Evolutionary conservation across 1,140 invertebrate species (phyloP), one percentile per base, ranked within the genome.

Genomic region (Elysia chlorotica): DNA sequence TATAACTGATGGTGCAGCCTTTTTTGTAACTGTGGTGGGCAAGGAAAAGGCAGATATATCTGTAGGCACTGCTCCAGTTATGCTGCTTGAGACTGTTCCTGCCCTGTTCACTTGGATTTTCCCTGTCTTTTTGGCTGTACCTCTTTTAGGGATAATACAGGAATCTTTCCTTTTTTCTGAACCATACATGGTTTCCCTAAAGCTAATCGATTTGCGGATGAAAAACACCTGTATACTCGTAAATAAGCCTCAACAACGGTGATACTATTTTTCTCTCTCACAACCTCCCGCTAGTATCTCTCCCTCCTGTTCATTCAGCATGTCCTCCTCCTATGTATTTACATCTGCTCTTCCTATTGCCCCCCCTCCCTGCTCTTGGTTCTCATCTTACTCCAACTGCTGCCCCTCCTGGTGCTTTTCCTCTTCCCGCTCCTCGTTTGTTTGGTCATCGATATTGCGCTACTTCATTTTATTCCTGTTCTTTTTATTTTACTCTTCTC

Each of bases 181-280:
- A 14, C 41, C 10, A n/a, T 48, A 48, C n/a, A 48, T 48, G 41
- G n/a, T n/a, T 48, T 48, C n/a, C 10, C n/a, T 48, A 48, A 48
- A 10, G 10, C 41, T 48, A 14, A 14, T n/a, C 41, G n/a, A 14
- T 23, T 10, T 10, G n/a, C 41, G n/a, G 19, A 6, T 41, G 23
- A 21, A n/a, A 33, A 38, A 31, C n/a, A 4, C 30, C 53, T 59
- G n/a, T n/a, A n/a, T n/a, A n/a, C n/a, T n/a, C n/a, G n/a, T n/a
- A n/a, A n/a, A n/a, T n/a, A n/a, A n/a, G 37, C 37, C 30, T 63
- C 48, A 62, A 61, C 48, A 48, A 67, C 71, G 59, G 53, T 67
- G 48, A 59, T 38, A 67, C 71, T 66, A 41, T 73, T 62, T 54
- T 31, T 31, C 59, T 65, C 62, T 57, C 71, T 66, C 38, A 57